These are phyloP conservation scores for Chionis minor DNA, from an alignment of 2,113 vertebrate genomes.

Conservation along the genomic window DNA sequence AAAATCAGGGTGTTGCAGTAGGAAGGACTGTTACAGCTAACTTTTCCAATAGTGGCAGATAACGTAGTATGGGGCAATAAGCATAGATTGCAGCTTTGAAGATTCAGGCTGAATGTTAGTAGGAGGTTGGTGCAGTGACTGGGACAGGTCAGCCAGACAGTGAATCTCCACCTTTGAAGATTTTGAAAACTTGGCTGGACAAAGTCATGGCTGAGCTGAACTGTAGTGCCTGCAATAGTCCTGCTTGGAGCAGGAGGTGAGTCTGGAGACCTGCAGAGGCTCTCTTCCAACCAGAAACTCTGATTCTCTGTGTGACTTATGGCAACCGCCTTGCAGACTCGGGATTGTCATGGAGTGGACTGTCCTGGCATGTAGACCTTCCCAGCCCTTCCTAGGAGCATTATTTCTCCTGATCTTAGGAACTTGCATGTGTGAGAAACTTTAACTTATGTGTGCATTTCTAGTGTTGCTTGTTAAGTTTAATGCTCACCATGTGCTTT, in stretches of 20 bases:
- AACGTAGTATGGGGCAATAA: neutral
- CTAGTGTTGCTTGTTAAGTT: neutral
- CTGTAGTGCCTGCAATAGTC: neutral
- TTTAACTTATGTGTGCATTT: neutral
- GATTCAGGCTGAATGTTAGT: neutral
- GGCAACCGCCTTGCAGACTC: neutral
- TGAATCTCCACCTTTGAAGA: neutral
- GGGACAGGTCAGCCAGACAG: neutral
- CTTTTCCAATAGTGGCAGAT: too few relatives aligned
- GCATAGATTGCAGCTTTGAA: neutral
- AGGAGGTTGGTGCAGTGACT: neutral
- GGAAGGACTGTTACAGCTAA: neutral
- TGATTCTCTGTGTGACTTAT: neutral
- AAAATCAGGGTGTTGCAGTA: neutral
- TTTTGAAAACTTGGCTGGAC: neutral
- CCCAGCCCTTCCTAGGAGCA: neutral
- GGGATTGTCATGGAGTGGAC: neutral
- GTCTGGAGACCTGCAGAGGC: neutral
- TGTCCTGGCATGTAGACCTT: neutral
- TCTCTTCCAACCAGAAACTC: neutral
- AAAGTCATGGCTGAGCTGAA: neutral
- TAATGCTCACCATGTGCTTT: conserved; percentile 2
- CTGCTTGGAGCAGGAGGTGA: neutral
- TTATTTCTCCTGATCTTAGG: neutral
- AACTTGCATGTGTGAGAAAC: neutral